Evolutionary conservation across 2,113 vertebrate genomes (phyloP), one percentile per base, ranked within the genome.

Genomic region (Pagrus major): DNA sequence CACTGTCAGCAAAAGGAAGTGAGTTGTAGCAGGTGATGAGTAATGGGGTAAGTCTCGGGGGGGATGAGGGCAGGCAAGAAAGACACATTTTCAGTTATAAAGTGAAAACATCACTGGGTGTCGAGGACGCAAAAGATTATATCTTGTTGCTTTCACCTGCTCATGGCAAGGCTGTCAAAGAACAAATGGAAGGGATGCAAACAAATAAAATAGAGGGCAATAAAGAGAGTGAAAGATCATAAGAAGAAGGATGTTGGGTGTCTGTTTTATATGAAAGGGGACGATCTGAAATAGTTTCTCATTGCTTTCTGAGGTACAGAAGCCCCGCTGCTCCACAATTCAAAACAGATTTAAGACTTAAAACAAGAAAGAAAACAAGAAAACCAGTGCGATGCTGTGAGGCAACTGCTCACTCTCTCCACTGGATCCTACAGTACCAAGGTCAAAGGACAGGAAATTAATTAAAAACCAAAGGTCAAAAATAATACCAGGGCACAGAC

Each of bases 1-100:
- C 52, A 71, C 59, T 69, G 65, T 58, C 52, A 76, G 79, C 71
- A 70, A 85, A 80, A 81, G 61, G 68, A 87, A 88, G 63, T 59
- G 16, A 74, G 69, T 18, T 71, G 52, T 44, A 25, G 60, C 44
- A 11, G 44, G 49, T 31, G 44, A 37, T 75, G 37, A 83, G 86
- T 66, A 64, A 80, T 65, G 64, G 27, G 23, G 71, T n/a, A n/a
- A n/a, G n/a, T n/a, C n/a, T 71, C 10, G 0, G 20, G 18, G 27
- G 15, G 58, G 21, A 42, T n/a, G n/a, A n/a, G n/a, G n/a, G n/a
- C n/a, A 49, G 20, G 18, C 41, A 54, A 71, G 20, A 65, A 55
- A 42, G 1, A 33, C 4, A 69, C 11, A 33, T 44, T 44, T 56
- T 18, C 14, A 35, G n/a, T 23, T 10, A n/a, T 20, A 2, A 59